phyloP scores from a whole-genome alignment of 1,140 invertebrate species.

The Bombus superbus region DNA sequence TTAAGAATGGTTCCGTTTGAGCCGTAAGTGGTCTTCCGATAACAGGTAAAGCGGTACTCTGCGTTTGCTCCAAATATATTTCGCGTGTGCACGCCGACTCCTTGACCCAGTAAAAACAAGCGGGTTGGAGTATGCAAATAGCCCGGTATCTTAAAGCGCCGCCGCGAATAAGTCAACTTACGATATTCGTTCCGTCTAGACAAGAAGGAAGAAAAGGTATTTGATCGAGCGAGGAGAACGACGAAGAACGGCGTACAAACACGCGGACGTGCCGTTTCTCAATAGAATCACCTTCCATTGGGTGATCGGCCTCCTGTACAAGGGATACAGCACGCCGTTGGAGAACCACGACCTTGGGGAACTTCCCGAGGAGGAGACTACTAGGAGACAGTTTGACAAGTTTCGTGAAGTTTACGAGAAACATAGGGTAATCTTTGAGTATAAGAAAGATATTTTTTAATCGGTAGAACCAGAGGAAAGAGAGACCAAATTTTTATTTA shows the following conservation, averaged over 20 bases:
- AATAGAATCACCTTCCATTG: slow-evolving; percentile 89
- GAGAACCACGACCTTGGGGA: slow-evolving; percentile 88
- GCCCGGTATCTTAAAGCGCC: neutral
- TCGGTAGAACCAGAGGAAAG: no score
- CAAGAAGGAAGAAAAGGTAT: slow-evolving; percentile 63
- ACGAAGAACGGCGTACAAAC: slow-evolving; percentile 60
- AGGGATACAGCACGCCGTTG: slow-evolving; percentile 87
- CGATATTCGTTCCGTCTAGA: slow-evolving; percentile 53
- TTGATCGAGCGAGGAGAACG: slow-evolving; percentile 43
- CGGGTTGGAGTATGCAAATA: neutral
- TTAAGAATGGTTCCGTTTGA: neutral
- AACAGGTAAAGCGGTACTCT: neutral
- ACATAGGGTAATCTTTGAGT: slow-evolving; percentile 77
- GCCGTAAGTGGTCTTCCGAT: neutral
- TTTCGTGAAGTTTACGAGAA: slow-evolving; percentile 82
- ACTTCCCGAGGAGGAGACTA: slow-evolving; percentile 86
- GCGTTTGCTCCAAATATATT: slow-evolving; percentile 24
- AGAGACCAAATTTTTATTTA: no score
- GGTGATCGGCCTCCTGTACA: slow-evolving; percentile 87
- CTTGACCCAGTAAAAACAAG: slow-evolving; percentile 39
- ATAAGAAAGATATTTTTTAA: neutral
- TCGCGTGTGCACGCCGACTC: neutral
- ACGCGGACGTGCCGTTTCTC: slow-evolving; percentile 63
- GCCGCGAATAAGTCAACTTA: neutral
- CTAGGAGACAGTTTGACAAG: slow-evolving; percentile 82